Conservation (phyloP, 2,888 invertebrate genomes). For the Drosophila falleni region DNA sequence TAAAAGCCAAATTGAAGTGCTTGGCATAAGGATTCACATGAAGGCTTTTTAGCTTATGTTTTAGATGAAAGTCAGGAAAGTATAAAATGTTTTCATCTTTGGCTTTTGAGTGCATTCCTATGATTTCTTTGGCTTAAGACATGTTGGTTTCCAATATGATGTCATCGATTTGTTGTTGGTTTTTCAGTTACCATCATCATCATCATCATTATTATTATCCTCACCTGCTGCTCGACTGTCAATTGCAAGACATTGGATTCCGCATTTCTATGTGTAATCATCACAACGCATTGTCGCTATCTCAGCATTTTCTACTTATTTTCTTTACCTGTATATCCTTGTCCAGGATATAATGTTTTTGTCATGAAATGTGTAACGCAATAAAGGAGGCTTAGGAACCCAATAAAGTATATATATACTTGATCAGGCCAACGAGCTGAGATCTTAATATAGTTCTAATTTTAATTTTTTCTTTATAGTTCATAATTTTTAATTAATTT, state of each 20-base stretch:
- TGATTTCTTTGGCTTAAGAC: slow-evolving; percentile 5
- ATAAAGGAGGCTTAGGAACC: too few relatives aligned
- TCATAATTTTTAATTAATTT: too few relatives aligned
- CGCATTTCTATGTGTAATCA: slow-evolving; percentile 12
- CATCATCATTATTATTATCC: background rate
- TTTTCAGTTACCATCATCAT: background rate
- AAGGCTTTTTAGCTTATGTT: background rate
- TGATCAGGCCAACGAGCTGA: too few relatives aligned
- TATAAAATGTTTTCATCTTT: background rate
- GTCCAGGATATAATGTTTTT: too few relatives aligned
- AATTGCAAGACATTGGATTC: slow-evolving; percentile 16
- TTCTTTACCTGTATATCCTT: background rate
- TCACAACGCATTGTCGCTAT: slow-evolving; percentile 26
- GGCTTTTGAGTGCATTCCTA: slow-evolving; percentile 8
- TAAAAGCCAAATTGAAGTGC: background rate
- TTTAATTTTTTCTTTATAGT: too few relatives aligned
- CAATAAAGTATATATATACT: too few relatives aligned
- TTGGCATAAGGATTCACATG: background rate
- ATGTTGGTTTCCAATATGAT: slow-evolving; percentile 1
- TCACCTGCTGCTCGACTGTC: slow-evolving; percentile 26
- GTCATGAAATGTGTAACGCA: too few relatives aligned
- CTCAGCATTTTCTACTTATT: slow-evolving; percentile 20
- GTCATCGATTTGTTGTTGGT: slow-evolving; percentile 6
- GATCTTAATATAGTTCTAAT: too few relatives aligned
- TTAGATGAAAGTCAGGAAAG: background rate